Evolutionary conservation across 2,888 invertebrate species (phyloP).

Genomic region (Leptinotarsa peninsularis): DNA sequence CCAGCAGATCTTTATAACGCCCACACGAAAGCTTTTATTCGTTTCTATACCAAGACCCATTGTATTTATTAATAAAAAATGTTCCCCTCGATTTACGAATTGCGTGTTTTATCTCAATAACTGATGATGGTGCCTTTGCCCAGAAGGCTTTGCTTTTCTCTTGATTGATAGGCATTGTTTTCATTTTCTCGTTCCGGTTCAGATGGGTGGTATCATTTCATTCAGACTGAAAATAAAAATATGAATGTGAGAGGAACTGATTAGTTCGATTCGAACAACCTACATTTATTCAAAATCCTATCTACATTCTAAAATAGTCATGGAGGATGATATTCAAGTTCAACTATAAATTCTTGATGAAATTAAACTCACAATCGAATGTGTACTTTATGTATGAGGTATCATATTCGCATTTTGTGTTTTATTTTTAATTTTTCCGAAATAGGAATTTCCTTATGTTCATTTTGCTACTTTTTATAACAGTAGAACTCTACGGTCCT

Average conservation of each 20-base stretch:
- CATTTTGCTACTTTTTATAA: too few species aligned
- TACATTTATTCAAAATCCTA: too few species aligned
- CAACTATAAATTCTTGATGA: too few species aligned
- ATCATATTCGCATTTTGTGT: too few species aligned
- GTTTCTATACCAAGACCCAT: constrained; percentile 60
- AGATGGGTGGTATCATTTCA: constrained; percentile 32
- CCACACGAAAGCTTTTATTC: constrained; percentile 60
- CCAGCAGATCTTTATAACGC: constrained; percentile 61
- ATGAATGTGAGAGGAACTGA: background rate
- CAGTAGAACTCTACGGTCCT: too few species aligned
- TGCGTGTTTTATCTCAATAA: constrained; percentile 57
- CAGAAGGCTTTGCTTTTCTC: constrained; percentile 49
- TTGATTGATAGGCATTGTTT: constrained; percentile 53
- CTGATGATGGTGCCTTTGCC: constrained; percentile 44
- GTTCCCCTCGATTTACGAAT: constrained; percentile 60
- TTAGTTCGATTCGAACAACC: background rate
- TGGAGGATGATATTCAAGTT: too few species aligned
- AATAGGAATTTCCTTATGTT: too few species aligned
- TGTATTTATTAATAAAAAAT: constrained; percentile 59
- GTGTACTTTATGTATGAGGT: too few species aligned
- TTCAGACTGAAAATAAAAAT: background rate
- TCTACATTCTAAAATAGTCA: too few species aligned
- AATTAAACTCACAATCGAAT: too few species aligned
- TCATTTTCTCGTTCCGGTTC: constrained; percentile 40
- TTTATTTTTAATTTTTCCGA: too few species aligned